These are phyloP conservation scores for Aspidiotus destructor DNA, from an alignment of 2,888 invertebrate species.

Conservation along the genomic window DNA sequence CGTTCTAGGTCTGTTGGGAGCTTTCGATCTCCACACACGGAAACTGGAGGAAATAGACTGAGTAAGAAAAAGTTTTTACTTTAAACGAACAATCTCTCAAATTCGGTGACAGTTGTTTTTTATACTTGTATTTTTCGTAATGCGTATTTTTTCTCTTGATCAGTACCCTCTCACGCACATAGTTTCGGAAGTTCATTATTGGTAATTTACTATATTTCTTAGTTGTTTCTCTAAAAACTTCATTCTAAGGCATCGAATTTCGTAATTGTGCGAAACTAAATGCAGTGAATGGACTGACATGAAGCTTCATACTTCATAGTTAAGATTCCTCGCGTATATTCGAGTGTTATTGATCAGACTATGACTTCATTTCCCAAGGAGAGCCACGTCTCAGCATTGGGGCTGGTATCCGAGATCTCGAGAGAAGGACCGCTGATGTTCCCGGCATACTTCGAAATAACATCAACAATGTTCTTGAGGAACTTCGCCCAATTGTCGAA, in stretches of 20 bases:
- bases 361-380: neutral
- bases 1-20: slow-evolving; percentile 27
- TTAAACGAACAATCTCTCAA: too few species aligned
- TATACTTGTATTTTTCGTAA: too few species aligned
- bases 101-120: too few species aligned
- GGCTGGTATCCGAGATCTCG: slow-evolving; percentile 34
- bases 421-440: slow-evolving; percentile 38
- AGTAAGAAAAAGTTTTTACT: neutral
- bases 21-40: slow-evolving; percentile 24
- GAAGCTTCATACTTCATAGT: too few species aligned
- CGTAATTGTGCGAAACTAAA: neutral
- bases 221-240: too few species aligned
- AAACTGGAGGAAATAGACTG: slow-evolving; percentile 19
- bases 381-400: slow-evolving; percentile 33
- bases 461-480: slow-evolving; percentile 48
- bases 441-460: slow-evolving; percentile 40
- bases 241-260: neutral
- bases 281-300: too few species aligned
- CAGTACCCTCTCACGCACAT: too few species aligned
- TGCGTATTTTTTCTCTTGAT: too few species aligned
- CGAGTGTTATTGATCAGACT: neutral
- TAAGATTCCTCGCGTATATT: neutral
- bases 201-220: too few species aligned
- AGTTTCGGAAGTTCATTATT: too few species aligned
- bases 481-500: slow-evolving; percentile 57